phyloP scores from a whole-genome alignment of 1,140 invertebrate genomes.

The Leptinotarsa undecemlineata region DNA sequence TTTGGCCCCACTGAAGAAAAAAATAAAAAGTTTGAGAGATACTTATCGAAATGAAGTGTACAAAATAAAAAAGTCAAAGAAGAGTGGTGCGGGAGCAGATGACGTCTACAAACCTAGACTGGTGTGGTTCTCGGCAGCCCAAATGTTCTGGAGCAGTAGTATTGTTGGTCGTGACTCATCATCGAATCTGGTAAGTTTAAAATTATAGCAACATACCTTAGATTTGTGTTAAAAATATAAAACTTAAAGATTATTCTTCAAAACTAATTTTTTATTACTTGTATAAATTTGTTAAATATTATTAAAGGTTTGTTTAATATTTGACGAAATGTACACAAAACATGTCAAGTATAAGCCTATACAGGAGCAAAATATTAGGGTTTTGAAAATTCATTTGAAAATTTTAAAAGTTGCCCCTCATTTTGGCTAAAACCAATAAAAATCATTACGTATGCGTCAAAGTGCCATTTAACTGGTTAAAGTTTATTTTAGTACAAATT shows the following conservation, averaged over 20 bases:
- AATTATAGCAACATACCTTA: neutral
- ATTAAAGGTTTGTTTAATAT: constrained; percentile 1
- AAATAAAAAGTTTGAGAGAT: constrained; percentile 26
- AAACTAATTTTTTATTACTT: constrained; percentile 12
- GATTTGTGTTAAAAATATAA: neutral
- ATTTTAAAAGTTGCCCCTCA: neutral
- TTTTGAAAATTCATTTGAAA: too few relatives aligned
- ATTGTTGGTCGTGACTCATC: constrained; percentile 18
- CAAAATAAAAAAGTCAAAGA: constrained; percentile 27
- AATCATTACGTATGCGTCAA: constrained; percentile 1
- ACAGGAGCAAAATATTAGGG: too few relatives aligned
- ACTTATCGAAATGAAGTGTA: constrained; percentile 23
- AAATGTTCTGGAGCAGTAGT: constrained; percentile 21
- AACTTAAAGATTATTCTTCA: constrained; percentile 4
- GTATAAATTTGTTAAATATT: constrained; percentile 6
- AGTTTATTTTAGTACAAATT: constrained; percentile 3
- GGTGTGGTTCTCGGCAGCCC: constrained; percentile 14
- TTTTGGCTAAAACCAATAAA: neutral
- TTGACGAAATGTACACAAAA: neutral
- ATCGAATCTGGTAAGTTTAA: constrained; percentile 19
- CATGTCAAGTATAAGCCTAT: too few relatives aligned
- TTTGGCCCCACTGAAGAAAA: constrained; percentile 22
- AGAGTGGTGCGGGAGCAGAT: constrained; percentile 19
- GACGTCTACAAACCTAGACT: constrained; percentile 27
- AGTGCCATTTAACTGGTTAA: neutral